Evolutionary conservation across 1,140 invertebrate genomes (phyloP).

Genomic region (Pomacea maculata): DNA sequence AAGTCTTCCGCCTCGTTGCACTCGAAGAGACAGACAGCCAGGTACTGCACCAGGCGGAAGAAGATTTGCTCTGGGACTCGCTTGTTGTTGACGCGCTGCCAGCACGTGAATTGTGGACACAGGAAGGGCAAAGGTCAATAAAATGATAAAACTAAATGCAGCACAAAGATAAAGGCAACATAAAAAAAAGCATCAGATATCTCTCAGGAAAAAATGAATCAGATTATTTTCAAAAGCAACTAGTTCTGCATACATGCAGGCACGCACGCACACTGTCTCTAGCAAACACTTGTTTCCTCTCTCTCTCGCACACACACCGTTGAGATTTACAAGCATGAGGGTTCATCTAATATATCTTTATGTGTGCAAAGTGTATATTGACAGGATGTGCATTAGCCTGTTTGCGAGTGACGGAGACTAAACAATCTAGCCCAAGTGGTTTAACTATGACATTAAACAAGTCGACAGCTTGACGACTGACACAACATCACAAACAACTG

Average conservation of each 20-base stretch:
- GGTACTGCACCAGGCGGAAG: constrained; percentile 80
- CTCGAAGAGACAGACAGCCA: constrained; percentile 81
- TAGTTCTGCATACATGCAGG: too few relatives aligned
- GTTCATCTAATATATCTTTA: too few relatives aligned
- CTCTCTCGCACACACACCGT: not conserved
- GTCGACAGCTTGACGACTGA: not conserved
- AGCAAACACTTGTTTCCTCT: not conserved
- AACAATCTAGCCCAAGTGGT: too few relatives aligned
- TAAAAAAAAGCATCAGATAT: not conserved
- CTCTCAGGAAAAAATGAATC: too few relatives aligned
- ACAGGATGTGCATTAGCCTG: too few relatives aligned
- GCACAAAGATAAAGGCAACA: not conserved
- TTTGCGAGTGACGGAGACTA: too few relatives aligned
- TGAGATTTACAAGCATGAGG: not conserved
- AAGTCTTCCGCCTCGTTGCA: constrained; percentile 82
- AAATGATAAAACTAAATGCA: not conserved
- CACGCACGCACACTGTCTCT: too few relatives aligned
- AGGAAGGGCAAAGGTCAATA: not conserved
- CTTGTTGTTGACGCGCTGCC: constrained; percentile 72
- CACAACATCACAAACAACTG: not conserved
- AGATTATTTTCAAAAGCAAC: not conserved
- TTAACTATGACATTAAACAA: not conserved
- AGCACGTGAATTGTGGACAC: constrained; percentile 16
- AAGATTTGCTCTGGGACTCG: constrained; percentile 79
- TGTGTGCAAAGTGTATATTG: too few relatives aligned